Evolutionary conservation across 2,797 vertebrate genomes (phyloP).

Genomic region (Sebastes nivosus): DNA sequence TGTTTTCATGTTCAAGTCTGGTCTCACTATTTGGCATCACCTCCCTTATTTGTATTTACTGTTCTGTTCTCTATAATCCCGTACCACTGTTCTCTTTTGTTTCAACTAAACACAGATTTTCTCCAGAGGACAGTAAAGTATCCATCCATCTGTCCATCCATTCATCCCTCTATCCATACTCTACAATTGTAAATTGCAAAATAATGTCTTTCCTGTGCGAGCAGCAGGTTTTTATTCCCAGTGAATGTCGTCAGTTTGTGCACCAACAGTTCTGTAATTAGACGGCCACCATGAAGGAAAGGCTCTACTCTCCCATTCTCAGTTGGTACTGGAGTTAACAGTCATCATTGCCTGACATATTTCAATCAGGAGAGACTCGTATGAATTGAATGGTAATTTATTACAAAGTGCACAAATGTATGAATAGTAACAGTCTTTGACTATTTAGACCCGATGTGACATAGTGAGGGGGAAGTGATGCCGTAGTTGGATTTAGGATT

Average conservation of each 20-base stretch:
- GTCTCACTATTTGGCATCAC: neutral
- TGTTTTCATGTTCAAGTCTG: neutral
- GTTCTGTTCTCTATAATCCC: conserved; percentile 40
- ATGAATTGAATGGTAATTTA: too few relatives aligned
- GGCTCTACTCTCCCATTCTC: neutral
- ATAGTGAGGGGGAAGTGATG: too few relatives aligned
- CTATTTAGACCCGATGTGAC: too few relatives aligned
- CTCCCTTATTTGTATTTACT: conserved; percentile 19
- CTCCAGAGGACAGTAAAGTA: conserved; percentile 18
- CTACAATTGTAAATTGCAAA: neutral
- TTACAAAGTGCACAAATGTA: too few relatives aligned
- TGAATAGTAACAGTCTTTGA: too few relatives aligned
- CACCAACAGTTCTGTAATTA: neutral
- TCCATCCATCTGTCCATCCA: conserved; percentile 34
- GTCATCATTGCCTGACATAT: neutral
- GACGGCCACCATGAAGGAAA: neutral
- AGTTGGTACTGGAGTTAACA: neutral
- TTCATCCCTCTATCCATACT: neutral
- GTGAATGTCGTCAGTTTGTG: neutral
- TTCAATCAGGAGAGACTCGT: too few relatives aligned
- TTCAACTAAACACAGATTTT: conserved; percentile 6
- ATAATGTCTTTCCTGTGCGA: neutral
- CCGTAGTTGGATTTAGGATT: too few relatives aligned
- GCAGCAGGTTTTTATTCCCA: neutral
- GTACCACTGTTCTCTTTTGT: conserved; percentile 24